Conservation (phyloP, 2,888 invertebrate species). For the Drosophila quasianomalipes region DNA sequence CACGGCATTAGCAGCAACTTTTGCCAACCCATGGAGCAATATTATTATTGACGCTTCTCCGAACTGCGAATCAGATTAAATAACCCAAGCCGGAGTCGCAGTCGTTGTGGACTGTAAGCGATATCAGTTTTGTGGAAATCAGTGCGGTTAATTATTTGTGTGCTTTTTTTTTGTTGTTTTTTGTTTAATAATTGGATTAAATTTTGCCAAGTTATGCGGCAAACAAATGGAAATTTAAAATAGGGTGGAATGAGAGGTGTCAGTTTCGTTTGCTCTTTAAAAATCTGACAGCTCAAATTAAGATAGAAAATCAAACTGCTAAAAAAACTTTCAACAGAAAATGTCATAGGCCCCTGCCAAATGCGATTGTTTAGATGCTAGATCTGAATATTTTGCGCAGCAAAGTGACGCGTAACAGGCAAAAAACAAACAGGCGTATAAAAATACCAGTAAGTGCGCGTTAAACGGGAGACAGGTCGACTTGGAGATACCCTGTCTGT, state of each 20-base stretch:
- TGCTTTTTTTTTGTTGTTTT: background rate
- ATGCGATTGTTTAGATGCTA: slow-evolving; percentile 26
- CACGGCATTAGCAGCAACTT: slow-evolving; percentile 60
- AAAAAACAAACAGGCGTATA: slow-evolving; percentile 28
- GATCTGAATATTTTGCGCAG: slow-evolving; percentile 40
- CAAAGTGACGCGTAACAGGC: background rate
- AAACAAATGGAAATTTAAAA: slow-evolving; percentile 1
- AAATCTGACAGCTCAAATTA: slow-evolving; percentile 50
- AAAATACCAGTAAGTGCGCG: background rate
- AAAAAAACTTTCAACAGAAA: slow-evolving; percentile 39
- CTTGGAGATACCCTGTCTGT: background rate
- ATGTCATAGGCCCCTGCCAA: slow-evolving; percentile 10
- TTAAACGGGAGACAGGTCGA: background rate
- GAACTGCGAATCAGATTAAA: slow-evolving; percentile 36
- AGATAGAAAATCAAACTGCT: slow-evolving; percentile 34
- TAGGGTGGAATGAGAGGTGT: background rate
- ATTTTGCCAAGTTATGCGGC: slow-evolving; percentile 23
- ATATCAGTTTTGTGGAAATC: slow-evolving; percentile 59
- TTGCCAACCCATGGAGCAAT: slow-evolving; percentile 9
- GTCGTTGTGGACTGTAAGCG: slow-evolving; percentile 22
- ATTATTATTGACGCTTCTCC: slow-evolving; percentile 30
- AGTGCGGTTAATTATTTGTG: slow-evolving; percentile 56
- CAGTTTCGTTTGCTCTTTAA: slow-evolving; percentile 1
- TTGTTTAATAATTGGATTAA: slow-evolving; percentile 64
- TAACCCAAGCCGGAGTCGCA: slow-evolving; percentile 3